Evolutionary conservation across 2,113 vertebrate genomes (phyloP), one percentile per base, ranked within the genome.

Genomic region (Naja naja): DNA sequence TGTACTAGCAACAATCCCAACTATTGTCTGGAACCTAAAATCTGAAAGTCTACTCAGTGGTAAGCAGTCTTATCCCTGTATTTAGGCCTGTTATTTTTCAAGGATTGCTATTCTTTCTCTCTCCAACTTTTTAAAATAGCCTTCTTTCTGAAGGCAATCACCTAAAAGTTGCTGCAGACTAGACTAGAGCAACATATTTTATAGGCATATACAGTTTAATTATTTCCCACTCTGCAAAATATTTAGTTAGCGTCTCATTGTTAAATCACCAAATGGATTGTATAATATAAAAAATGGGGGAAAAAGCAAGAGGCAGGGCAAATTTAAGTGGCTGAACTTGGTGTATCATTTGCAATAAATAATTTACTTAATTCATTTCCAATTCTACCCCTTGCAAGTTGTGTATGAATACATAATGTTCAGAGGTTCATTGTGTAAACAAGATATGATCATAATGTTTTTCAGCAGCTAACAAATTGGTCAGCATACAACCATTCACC

Each of bases 281-380:
- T 60, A 85, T 74, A 45, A 88, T 88, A 88, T 49, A 43, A 89
- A 91, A n/a, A 64, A 53, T 3, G 34, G 0, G 0, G 7, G 23
- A 87, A 56, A 52, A 3, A 1, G 1, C 52, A 90, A 12, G 54
- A 14, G 30, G 25, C 6, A 0, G 0, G 39, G 39, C 0, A 43
- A 93, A 85, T 43, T 4, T 52, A 95, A 90, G 56, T 56, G 87
- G 58, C 27, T 93, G 9, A 1, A 0, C 6, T 58, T 52, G 6
- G 16, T 89, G 6, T 69, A 60, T 53, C 88, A 53, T 91, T 89
- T 85, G 5, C 27, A 94, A 52, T 92, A 49, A 94, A 92, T 91
- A 91, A 90, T 30, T 87, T 39, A 92, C 45, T 88, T 9, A 86
- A 90, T 0, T 27, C 58, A 87, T 69, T 55, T 86, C 0, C 52